These are phyloP conservation scores for Sciurus carolinensis DNA, from an alignment of 2,797 vertebrate genomes.

Conservation along the genomic window DNA sequence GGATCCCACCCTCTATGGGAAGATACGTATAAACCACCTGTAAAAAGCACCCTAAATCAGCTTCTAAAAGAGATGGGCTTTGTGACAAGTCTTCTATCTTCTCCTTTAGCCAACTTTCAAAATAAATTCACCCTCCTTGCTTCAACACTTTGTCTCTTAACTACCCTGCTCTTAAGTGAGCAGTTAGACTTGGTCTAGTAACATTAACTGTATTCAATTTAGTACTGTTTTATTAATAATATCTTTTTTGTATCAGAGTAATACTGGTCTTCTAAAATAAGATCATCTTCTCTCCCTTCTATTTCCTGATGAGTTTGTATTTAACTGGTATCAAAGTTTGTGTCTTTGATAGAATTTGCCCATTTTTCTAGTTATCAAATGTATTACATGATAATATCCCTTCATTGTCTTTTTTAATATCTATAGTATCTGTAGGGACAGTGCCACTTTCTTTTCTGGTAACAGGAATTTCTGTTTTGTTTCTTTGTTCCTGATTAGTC, in stretches of 20 bases:
- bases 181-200: not conserved
- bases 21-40: not conserved
- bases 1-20: not conserved
- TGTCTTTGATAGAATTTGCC: not conserved
- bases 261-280: constrained; percentile 28
- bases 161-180: not conserved
- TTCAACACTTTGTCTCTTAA: not conserved
- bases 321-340: not conserved
- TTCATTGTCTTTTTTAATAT: not conserved
- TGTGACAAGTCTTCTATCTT: not conserved
- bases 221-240: not conserved
- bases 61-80: not conserved
- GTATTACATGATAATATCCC: not conserved
- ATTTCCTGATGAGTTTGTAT: constrained; percentile 29
- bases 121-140: not conserved
- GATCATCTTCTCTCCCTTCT: not conserved
- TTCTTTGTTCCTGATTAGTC: not conserved
- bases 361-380: not conserved
- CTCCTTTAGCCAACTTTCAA: not conserved
- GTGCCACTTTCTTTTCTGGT: not conserved
- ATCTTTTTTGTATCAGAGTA: not conserved
- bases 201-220: not conserved
- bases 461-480: not conserved
- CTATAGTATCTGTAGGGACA: not conserved
- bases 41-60: not conserved